Percentiles rank a stretch among this genome's conserved stretches.
Conservation (phyloP, 2,888 invertebrate species). For the Gymnocheta viridis region DNA sequence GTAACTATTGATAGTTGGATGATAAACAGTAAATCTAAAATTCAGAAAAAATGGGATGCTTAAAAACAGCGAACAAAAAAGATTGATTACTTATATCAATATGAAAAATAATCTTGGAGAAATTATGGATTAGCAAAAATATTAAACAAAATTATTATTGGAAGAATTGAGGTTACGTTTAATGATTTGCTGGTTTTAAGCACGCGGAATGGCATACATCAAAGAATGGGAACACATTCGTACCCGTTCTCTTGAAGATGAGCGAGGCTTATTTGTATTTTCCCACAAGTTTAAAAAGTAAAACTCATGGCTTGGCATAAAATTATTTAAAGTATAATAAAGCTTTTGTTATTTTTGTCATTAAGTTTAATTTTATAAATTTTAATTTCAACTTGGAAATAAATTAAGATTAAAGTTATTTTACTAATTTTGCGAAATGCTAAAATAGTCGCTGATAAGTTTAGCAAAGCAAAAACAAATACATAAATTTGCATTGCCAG, state of each 20-base stretch:
- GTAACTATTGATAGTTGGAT: neutral
- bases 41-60: conserved; percentile 2
- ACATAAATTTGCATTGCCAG: conserved; percentile 6
- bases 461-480: conserved; percentile 2
- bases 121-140: conserved; percentile 31
- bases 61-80: conserved; percentile 8
- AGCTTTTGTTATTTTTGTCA: neutral
- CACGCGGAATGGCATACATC: neutral
- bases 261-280: neutral
- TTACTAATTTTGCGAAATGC: neutral
- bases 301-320: conserved; percentile 9
- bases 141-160: neutral
- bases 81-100: conserved; percentile 18
- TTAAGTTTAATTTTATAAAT: neutral
- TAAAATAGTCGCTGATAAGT: neutral
- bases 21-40: conserved; percentile 14
- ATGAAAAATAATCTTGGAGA: conserved; percentile 13
- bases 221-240: neutral
- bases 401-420: neutral
- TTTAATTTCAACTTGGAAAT: neutral
- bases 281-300: conserved; percentile 18
- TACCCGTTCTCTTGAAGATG: neutral
- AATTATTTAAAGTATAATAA: neutral
- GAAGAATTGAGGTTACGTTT: conserved; percentile 42
- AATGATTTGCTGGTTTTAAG: conserved; percentile 19